Percentiles rank a stretch among this genome's conserved stretches.
These are phyloP conservation scores for Volucella inflata DNA, from an alignment of 2,888 invertebrate species.

Conservation along the genomic window DNA sequence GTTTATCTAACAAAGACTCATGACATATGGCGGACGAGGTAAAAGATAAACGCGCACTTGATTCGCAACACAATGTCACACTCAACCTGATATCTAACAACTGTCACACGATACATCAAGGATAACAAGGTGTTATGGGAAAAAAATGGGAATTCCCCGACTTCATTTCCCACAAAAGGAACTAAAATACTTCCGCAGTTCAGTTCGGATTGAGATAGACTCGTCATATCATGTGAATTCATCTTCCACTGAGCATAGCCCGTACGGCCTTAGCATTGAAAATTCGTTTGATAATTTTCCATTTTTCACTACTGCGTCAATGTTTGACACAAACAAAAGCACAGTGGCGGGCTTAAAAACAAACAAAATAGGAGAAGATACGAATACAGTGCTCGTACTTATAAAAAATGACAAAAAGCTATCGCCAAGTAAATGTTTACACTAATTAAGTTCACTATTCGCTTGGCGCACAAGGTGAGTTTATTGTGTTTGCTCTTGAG, in stretches of 20 bases:
- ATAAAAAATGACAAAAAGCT: slow-evolving; percentile 35
- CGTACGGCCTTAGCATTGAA: neutral
- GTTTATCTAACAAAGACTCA: neutral
- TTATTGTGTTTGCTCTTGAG: slow-evolving; percentile 62
- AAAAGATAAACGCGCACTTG: slow-evolving; percentile 11
- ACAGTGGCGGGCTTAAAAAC: neutral
- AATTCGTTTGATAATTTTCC: slow-evolving; percentile 23
- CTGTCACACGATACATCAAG: slow-evolving; percentile 37
- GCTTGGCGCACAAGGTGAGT: slow-evolving; percentile 65
- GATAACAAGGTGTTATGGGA: slow-evolving; percentile 21
- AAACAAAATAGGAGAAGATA: slow-evolving; percentile 20
- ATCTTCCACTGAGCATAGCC: too few relatives aligned
- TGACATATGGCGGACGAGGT: slow-evolving; percentile 23
- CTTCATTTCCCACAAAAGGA: slow-evolving; percentile 32
- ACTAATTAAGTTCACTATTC: slow-evolving; percentile 70
- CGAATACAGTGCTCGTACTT: too few relatives aligned
- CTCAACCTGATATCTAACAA: slow-evolving; percentile 2
- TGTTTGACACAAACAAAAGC: slow-evolving; percentile 10
- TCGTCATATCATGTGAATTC: neutral
- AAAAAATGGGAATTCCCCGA: neutral
- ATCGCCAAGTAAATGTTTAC: slow-evolving; percentile 66
- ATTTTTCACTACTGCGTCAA: slow-evolving; percentile 34
- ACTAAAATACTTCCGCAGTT: slow-evolving; percentile 8
- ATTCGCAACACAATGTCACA: slow-evolving; percentile 18
- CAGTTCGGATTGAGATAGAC: neutral